Evolutionary conservation across 2,888 invertebrate species (phyloP), one percentile per base, ranked within the genome.

Genomic region (Achlya flavicornis): DNA sequence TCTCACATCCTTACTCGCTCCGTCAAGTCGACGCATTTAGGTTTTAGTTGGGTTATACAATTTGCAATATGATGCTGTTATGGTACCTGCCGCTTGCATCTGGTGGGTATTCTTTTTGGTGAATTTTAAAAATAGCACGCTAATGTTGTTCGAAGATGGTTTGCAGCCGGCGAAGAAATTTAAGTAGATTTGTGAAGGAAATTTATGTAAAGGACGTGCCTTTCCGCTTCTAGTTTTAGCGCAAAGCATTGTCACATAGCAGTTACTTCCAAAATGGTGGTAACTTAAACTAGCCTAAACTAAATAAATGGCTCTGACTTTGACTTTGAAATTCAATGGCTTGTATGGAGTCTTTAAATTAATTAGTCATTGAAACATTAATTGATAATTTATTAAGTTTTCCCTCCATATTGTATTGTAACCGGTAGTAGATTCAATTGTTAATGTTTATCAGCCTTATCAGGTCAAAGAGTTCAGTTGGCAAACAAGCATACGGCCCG

Each of bases 51-150:
- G 73, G 65, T 83, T 73, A 68, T 74, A 74, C 85, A 87, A 91
- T 92, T 91, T 90, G 91, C 91, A 91, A 91, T 86, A 88, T 86
- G 92, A 91, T 89, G 89, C 89, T 89, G 88, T 33, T 77, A 79
- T 80, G 77, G 85, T 92, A 93, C 93, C 93, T 93, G 92, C 89
- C 76, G 19, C 53, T 73, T 76, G 83, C 92, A 93, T 92, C 89
- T 92, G 93, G 89, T 91, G 89, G 26, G 83, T 85, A 88, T 89
- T 84, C 86, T 87, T 87, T 83, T 82, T 53, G 53, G 53, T 53
- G 53, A 77, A 84, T 83, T 81, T 87, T 88, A 87, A 89, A 91
- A 89, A 91, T 91, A 90, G 89, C 85, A 86, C 72, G 68, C 70
- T 78, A 70, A 78, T 78, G 76, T 77, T 77, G 41, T 16, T 65